Evolutionary conservation across 1,140 invertebrate species (phyloP).

Genomic region (Aphelenchoides fujianensis): DNA sequence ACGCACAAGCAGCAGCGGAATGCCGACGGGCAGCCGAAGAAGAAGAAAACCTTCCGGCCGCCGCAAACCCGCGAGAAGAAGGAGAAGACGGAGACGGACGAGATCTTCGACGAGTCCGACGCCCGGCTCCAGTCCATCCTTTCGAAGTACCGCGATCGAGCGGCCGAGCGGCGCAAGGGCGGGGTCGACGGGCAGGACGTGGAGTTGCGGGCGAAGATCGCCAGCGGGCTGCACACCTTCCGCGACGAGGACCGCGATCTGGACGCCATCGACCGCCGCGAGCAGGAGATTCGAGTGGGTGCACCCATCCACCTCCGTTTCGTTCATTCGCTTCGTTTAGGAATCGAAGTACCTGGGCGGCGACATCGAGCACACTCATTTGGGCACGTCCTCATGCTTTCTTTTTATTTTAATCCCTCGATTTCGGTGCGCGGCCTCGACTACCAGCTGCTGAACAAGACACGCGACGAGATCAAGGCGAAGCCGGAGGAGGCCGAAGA

Average conservation of each 20-base stretch:
- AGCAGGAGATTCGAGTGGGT: constrained; percentile 24
- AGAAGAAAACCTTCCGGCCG: constrained; percentile 32
- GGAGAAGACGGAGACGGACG: constrained; percentile 43
- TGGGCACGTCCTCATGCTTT: constrained; percentile 66
- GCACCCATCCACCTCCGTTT: not conserved
- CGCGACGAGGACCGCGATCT: not conserved
- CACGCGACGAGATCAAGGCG: constrained; percentile 76
- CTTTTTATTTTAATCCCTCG: not conserved
- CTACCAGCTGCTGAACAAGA: constrained; percentile 95
- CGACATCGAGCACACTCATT: constrained; percentile 99
- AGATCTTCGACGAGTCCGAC: constrained; percentile 49
- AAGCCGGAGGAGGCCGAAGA: constrained; percentile 70
- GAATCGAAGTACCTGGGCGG: constrained; percentile 99
- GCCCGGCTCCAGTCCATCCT: constrained; percentile 52
- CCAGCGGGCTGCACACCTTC: constrained; percentile 1
- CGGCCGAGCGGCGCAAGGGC: constrained; percentile 86
- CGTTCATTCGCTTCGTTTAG: constrained; percentile 66
- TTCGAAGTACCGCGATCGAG: constrained; percentile 65
- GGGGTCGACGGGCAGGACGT: constrained; percentile 40
- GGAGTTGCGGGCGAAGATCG: constrained; percentile 15
- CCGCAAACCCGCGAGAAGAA: constrained; percentile 29
- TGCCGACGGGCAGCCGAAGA: constrained; percentile 29
- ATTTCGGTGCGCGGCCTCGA: constrained; percentile 84
- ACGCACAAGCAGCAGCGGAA: constrained; percentile 48
- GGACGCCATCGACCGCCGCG: constrained; percentile 23